Percentiles rank a stretch among this genome's conserved stretches.
Evolutionary conservation across 2,888 invertebrate species (phyloP).

Genomic region (Exephanes ischioxanthus): DNA sequence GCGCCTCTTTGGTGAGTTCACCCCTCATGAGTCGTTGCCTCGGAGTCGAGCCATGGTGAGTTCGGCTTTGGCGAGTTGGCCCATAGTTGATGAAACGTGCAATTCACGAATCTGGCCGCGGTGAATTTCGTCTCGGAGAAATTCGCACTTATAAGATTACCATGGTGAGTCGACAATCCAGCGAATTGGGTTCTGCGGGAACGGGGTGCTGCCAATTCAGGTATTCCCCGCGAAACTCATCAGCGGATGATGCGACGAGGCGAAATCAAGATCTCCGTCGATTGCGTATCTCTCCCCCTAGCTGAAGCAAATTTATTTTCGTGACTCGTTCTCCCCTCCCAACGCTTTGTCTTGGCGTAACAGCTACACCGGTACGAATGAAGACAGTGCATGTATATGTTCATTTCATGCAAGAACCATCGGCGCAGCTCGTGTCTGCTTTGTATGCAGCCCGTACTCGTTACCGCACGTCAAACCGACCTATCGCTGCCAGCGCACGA

Average conservation of each 20-base stretch:
- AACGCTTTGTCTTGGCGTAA: neutral
- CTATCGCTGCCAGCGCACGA: conserved; percentile 30
- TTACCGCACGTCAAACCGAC: conserved; percentile 52
- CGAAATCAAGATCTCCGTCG: conserved; percentile 32
- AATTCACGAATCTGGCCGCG: neutral
- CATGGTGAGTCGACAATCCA: neutral
- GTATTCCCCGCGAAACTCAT: conserved; percentile 22
- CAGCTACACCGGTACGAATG: conserved; percentile 30
- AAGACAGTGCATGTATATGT: conserved; percentile 13
- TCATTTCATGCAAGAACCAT: conserved; percentile 5
- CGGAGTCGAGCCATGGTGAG: too few species aligned
- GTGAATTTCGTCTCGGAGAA: neutral
- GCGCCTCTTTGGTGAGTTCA: too few species aligned
- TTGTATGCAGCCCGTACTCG: conserved; percentile 37
- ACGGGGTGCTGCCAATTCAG: neutral
- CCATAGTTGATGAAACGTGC: neutral
- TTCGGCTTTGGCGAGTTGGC: too few species aligned
- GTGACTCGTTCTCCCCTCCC: conserved; percentile 30
- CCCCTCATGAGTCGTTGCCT: too few species aligned
- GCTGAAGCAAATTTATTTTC: conserved; percentile 55
- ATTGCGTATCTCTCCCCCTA: neutral
- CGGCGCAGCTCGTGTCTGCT: conserved; percentile 37
- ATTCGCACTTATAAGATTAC: neutral
- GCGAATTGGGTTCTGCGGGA: neutral
- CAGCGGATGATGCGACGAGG: conserved; percentile 27